Evolutionary conservation across 1,140 invertebrate species (phyloP).

Genomic region (Orussus abietinus): DNA sequence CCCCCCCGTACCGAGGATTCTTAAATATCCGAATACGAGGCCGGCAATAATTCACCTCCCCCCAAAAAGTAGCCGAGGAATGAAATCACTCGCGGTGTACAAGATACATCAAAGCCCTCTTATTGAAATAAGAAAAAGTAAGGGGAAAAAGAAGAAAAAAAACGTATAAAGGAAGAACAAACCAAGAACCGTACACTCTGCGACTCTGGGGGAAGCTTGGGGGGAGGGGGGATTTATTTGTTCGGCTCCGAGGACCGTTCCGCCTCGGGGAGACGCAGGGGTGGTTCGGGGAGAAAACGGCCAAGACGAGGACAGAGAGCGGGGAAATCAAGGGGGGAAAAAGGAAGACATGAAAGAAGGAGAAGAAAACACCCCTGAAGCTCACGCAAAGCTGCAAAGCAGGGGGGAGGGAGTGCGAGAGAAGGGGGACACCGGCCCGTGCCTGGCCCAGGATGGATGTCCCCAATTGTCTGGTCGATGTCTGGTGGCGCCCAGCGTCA

Average conservation of each 20-base stretch:
- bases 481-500: conserved; percentile 18
- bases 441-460: conserved; percentile 20
- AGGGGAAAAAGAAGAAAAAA: not conserved
- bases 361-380: conserved; percentile 3
- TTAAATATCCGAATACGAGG: too few relatives aligned
- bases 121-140: not conserved
- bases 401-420: conserved; percentile 3
- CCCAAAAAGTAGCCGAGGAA: too few relatives aligned
- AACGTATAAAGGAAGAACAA: not conserved
- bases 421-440: conserved; percentile 5
- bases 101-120: too few relatives aligned
- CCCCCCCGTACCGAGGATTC: too few relatives aligned
- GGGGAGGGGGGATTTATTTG: too few relatives aligned
- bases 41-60: too few relatives aligned
- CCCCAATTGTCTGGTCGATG: conserved; percentile 26
- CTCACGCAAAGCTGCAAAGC: conserved; percentile 10
- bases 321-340: conserved; percentile 2
- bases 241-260: too few relatives aligned
- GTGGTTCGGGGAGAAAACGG: too few relatives aligned
- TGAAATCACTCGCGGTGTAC: too few relatives aligned
- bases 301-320: too few relatives aligned
- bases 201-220: too few relatives aligned
- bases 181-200: too few relatives aligned
- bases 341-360: conserved; percentile 4
- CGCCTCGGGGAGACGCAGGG: conserved; percentile 10